Evolutionary conservation across 1,140 invertebrate genomes (phyloP), one percentile per base, ranked within the genome.

Genomic region (Cherax destructor): DNA sequence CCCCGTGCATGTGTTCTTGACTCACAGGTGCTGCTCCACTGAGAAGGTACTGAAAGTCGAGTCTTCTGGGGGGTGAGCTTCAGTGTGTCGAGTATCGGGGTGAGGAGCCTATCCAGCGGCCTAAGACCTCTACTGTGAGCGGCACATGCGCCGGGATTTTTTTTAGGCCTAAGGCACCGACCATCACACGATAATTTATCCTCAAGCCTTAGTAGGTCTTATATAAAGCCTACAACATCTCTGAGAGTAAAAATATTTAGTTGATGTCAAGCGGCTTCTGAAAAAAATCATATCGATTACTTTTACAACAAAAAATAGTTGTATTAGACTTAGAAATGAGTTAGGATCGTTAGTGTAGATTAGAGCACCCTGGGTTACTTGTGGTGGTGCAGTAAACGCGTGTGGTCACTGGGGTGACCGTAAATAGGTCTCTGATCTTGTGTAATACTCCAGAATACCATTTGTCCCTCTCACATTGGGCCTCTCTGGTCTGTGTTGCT

Each of bases 61-160:
- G 30, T 2, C 30, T 41, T 41, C 30, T 41, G 30, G 0, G 30
- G 30, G 30, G 30, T 0, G 2, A 41, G 30, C 30, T 41, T 41
- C 30, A 41, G 30, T 41, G 30, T 41, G 30, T 41, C 30, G 2
- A 30, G 2, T 21, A 74, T n/a, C 69, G 69, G 69, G 69, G 69
- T 74, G 69, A 9, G 69, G n/a, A 30, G 3, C 69, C 9, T 30
- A 21, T 7, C 24, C 69, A 74, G 30, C 69, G 7, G 69, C 69
- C 69, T 74, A 74, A 74, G 69, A 30, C 69, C 69, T 74, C n/a
- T 69, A 69, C 65, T 74, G 9, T 30, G 24, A 74, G 69, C 69
- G n/a, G 69, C 69, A 74, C 69, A 74, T 74, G 69, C 69, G 69
- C 24, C 24, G 30, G n/a, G 24, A 74, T 74, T 30, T 74, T 30